Base-by-base conservation (phyloP, 1,140 invertebrate species). In the Condylostylus longicornis region DNA sequence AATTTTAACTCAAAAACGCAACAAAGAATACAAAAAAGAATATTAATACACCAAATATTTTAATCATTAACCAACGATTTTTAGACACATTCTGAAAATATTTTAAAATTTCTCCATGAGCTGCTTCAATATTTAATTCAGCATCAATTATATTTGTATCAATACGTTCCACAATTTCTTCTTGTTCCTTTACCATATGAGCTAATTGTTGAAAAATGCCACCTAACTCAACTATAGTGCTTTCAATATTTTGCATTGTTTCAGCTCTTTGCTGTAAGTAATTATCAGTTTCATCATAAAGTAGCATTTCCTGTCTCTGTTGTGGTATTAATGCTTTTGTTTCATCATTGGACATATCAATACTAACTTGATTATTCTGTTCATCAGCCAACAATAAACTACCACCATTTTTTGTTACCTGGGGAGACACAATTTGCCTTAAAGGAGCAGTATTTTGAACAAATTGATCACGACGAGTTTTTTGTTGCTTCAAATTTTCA, bases 21-120 rank as follows among this genome's bases (percentile, higher is more conserved):
- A 98, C 80, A 72, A 98, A 99, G 59, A 99, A 89, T 59, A 98
- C 82, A 62, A 99, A 98, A 71, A 99, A 99, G 56, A 98, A 82
- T 70, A 99, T 94, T 18, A 99, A 68, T 35, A 99, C 86, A 37
- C 79, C 94, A 68, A 99, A 99, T 42, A 99, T 82, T 74, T 99
- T 99, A 48, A 99, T 86, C 90, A 99, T 98, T 9, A 99, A 70
- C 86, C 93, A 98, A 49, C 95, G 74, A 67, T 98, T 99, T 29
- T 84, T 91, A 9, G 90, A 87, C 14, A 99, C 85, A 15, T 86
- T 91, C 63, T 91, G 88, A 61, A 99, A 98, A 67, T 99, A 99
- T 65, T 88, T 95, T 37, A 98, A 66, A 44, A 99, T 89, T 69
- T 98, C 91, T 14, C 79, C 70, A 59, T 99, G 95, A 14, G 94